These are phyloP conservation scores for Panurus biarmicus DNA, from an alignment of 2,113 vertebrate species.

Conservation along the genomic window DNA sequence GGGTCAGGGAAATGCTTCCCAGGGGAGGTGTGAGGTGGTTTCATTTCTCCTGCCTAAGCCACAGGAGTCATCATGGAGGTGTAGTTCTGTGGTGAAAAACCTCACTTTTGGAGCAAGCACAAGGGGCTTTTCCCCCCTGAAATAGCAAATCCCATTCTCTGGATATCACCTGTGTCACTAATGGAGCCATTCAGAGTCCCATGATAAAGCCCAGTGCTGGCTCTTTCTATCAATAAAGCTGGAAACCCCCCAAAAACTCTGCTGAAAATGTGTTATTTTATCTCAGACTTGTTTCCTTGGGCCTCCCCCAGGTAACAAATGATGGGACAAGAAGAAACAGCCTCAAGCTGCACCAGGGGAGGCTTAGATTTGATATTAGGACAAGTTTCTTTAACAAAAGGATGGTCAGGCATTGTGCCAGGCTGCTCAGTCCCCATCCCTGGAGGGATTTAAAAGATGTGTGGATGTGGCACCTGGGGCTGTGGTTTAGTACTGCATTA, in stretches of 20 bases:
- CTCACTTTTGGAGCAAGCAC: neutral
- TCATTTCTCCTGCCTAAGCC: neutral
- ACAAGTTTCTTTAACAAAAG: too few relatives aligned
- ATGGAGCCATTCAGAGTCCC: rapidly evolving
- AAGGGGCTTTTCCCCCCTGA: neutral
- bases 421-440: neutral
- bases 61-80: rapidly evolving
- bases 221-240: neutral
- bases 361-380: neutral
- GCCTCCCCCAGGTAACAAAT: neutral
- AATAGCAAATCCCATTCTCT: neutral
- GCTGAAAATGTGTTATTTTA: neutral
- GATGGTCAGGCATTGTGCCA: neutral
- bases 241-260: rapidly evolving
- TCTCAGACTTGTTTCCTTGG: neutral
- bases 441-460: neutral
- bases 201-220: rapidly evolving
- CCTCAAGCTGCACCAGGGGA: neutral
- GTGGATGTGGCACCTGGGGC: neutral
- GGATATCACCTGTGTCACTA: rapidly evolving
- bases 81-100: neutral
- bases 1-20: neutral
- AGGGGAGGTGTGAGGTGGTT: neutral
- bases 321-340: too few relatives aligned
- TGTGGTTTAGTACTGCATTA: neutral